These are phyloP conservation scores for Asarcornis scutulata DNA, from an alignment of 2,113 vertebrate species.

Conservation along the genomic window DNA sequence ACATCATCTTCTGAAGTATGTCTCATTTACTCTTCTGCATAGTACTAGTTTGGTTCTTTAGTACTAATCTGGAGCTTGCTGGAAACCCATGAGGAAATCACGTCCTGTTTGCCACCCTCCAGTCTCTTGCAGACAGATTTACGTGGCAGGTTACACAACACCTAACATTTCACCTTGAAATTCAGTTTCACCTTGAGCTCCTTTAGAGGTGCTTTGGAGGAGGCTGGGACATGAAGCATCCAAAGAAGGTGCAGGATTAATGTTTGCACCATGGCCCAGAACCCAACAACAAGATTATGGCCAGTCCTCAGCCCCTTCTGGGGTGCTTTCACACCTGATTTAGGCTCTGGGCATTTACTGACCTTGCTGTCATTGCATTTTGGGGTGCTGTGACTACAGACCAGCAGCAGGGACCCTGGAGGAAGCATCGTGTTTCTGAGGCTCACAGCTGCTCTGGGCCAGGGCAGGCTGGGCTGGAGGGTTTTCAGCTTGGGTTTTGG, in stretches of 20 bases:
- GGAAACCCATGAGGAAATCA: neutral
- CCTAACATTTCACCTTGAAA: neutral
- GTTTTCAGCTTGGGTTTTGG: neutral
- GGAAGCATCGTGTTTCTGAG: accelerated
- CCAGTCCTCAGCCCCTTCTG: neutral
- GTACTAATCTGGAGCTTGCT: neutral
- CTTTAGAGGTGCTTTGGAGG: neutral
- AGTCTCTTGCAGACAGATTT: neutral
- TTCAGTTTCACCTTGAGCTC: neutral
- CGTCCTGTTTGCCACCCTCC: neutral
- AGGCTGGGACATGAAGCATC: neutral
- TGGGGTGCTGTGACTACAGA: neutral
- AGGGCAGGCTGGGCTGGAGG: neutral
- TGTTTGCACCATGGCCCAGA: neutral
- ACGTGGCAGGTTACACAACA: accelerated
- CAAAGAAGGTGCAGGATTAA: neutral
- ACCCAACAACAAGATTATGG: neutral
- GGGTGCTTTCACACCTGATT: accelerated
- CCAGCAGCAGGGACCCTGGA: neutral
- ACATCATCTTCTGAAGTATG: accelerated
- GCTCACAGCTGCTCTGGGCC: neutral
- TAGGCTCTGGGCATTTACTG: neutral
- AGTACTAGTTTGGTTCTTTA: neutral
- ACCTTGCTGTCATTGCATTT: accelerated
- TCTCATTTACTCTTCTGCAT: neutral